Base-by-base conservation (phyloP, 2,888 invertebrate genomes). In the Monochamus alternatus region DNA sequence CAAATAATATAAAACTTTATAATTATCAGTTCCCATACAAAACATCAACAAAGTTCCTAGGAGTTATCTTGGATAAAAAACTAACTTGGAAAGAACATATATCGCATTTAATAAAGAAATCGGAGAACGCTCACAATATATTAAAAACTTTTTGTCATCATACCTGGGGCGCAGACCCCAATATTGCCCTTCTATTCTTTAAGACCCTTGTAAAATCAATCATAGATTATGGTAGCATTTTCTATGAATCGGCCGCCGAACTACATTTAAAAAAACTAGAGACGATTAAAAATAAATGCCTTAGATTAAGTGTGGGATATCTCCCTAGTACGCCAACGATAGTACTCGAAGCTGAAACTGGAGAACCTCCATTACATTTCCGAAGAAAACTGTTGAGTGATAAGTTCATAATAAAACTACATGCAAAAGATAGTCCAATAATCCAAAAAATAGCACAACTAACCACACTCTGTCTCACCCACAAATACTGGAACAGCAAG, bases 41-140 rank as follows among this genome's bases (percentile, higher is more conserved):
- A 51, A 66, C 47, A 10, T 66, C 31, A 66, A 47, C 31, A 22
- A 22, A n/a, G 22, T 52, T 30, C 12, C 22, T 47, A 14, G 52
- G 52, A 30, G 31, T 47, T 10, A 22, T 22, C 22, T 22, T 22
- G 22, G 22, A 22, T 22, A 22, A 22, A 22, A 22, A 22, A 22
- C 22, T 43, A 3, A 14, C 14, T 47, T 7, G 44, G 43, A 8
- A 14, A 3, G 12, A 47, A 14, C 47, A 9, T 10, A 10, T 10
- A 22, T 47, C 10, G 47, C 10, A 9, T 47, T 9, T 47, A 47
- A 47, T 47, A 47, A 47, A 47, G 47, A 65, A 65, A 47, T 12
- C 65, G 3, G 65, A 65, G 44, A 65, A 65, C n/a, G 65, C 44
- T 3, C 38, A 43, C 8, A 51, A 65, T 47, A 44, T 65, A 65